Conservation (phyloP, 1,140 invertebrate species). For the Cydia fagiglandana region DNA sequence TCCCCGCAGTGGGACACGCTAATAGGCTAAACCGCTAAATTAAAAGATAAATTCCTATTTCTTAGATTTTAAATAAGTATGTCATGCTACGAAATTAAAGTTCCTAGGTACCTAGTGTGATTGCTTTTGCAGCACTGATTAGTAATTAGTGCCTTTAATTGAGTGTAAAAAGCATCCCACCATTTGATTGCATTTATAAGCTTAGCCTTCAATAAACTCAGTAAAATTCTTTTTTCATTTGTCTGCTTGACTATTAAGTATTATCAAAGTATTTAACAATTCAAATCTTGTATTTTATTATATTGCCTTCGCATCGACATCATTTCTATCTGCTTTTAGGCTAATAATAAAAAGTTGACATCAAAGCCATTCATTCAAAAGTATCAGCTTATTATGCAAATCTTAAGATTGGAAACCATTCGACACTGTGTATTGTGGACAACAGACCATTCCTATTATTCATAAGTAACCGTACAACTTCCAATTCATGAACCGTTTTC, state of each 20-base stretch:
- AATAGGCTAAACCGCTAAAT: too few relatives aligned
- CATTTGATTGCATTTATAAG: too few relatives aligned
- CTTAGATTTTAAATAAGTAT: too few relatives aligned
- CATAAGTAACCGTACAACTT: slow-evolving; percentile 25
- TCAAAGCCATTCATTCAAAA: slow-evolving; percentile 28
- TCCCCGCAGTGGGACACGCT: too few relatives aligned
- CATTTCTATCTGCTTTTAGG: slow-evolving; percentile 21
- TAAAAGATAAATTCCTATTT: too few relatives aligned
- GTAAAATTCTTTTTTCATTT: not conserved
- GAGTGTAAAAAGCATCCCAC: too few relatives aligned
- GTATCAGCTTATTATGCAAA: slow-evolving; percentile 29
- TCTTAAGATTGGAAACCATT: slow-evolving; percentile 24
- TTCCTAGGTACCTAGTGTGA: too few relatives aligned
- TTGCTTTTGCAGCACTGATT: too few relatives aligned
- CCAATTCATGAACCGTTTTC: not conserved
- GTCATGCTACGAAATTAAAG: too few relatives aligned
- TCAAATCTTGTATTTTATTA: slow-evolving; percentile 17
- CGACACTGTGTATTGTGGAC: slow-evolving; percentile 16
- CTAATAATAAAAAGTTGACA: slow-evolving; percentile 31
- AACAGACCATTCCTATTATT: slow-evolving; percentile 29
- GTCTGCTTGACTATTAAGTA: not conserved
- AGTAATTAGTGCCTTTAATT: too few relatives aligned
- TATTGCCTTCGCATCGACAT: slow-evolving; percentile 23
- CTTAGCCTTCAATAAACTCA: not conserved
- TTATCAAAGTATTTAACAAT: slow-evolving; percentile 17